Evolutionary conservation across 2,797 vertebrate species (phyloP).

Genomic region (Phoebastria nigripes): DNA sequence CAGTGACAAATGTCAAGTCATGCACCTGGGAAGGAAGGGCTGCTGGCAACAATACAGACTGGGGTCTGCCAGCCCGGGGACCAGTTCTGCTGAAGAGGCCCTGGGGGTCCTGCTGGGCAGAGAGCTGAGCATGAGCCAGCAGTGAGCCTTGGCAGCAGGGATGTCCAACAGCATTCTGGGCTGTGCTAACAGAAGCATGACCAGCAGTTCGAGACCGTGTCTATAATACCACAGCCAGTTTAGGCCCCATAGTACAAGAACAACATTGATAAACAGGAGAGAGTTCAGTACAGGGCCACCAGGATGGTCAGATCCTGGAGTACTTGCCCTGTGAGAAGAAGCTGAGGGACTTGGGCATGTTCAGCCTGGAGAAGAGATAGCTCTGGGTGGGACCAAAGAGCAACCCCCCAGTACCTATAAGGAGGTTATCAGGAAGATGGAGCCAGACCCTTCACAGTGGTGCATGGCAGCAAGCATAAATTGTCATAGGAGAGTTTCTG

Average conservation of each 20-base stretch:
- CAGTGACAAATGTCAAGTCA: not conserved
- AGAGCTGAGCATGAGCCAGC: not conserved
- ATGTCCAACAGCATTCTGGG: not conserved
- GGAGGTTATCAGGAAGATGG: not conserved
- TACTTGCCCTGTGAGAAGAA: not conserved
- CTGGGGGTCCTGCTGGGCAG: not conserved
- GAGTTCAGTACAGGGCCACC: not conserved
- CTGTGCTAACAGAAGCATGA: not conserved
- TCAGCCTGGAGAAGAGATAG: not conserved
- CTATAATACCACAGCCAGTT: not conserved
- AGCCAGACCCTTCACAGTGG: not conserved
- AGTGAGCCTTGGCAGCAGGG: not conserved
- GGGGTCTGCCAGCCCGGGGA: not conserved
- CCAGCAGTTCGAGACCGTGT: not conserved
- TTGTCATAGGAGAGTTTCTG: not conserved
- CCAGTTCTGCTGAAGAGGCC: not conserved
- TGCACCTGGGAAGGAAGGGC: not conserved
- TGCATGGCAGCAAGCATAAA: not conserved
- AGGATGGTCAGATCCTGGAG: not conserved
- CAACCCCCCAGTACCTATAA: not conserved
- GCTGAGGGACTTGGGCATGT: not conserved
- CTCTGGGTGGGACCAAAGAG: not conserved
- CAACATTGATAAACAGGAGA: not conserved
- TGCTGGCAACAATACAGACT: rapidly evolving
- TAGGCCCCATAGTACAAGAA: not conserved